Conservation (phyloP, 2,888 invertebrate species). For the Drosophila quinaria region DNA sequence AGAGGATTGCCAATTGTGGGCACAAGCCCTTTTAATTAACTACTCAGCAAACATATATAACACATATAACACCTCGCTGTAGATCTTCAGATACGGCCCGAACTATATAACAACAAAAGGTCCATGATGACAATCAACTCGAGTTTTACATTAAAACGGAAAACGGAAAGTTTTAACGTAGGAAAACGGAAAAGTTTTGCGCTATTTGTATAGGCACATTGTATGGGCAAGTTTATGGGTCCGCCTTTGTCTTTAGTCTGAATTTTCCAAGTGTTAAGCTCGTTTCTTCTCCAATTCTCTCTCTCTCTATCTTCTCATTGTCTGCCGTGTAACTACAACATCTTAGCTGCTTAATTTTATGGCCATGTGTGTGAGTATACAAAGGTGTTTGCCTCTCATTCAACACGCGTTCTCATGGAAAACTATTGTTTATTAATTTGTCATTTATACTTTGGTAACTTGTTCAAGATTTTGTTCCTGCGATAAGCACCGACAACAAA, state of each 20-base stretch:
- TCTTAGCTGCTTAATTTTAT: slow-evolving; percentile 74
- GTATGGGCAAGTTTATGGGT: slow-evolving; percentile 46
- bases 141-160: slow-evolving; percentile 74
- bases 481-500: slow-evolving; percentile 18
- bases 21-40: slow-evolving; percentile 62
- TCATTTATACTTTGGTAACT: slow-evolving; percentile 43
- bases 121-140: slow-evolving; percentile 53
- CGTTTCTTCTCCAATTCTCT: not conserved
- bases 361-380: slow-evolving; percentile 32
- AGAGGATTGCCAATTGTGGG: slow-evolving; percentile 51
- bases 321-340: slow-evolving; percentile 69
- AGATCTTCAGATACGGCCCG: slow-evolving; percentile 43
- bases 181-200: slow-evolving; percentile 57
- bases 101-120: slow-evolving; percentile 43
- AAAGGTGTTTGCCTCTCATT: slow-evolving; percentile 39
- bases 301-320: not conserved
- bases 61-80: slow-evolving; percentile 47
- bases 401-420: slow-evolving; percentile 45
- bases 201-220: slow-evolving; percentile 69
- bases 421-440: slow-evolving; percentile 78
- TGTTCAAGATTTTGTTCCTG: slow-evolving; percentile 43
- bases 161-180: slow-evolving; percentile 57
- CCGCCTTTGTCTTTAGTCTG: slow-evolving; percentile 38
- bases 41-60: slow-evolving; percentile 39
- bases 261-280: slow-evolving; percentile 40